Evolutionary conservation across 1,140 invertebrate genomes (phyloP), one percentile per base, ranked within the genome.

Genomic region (Camponotus pennsylvanicus): DNA sequence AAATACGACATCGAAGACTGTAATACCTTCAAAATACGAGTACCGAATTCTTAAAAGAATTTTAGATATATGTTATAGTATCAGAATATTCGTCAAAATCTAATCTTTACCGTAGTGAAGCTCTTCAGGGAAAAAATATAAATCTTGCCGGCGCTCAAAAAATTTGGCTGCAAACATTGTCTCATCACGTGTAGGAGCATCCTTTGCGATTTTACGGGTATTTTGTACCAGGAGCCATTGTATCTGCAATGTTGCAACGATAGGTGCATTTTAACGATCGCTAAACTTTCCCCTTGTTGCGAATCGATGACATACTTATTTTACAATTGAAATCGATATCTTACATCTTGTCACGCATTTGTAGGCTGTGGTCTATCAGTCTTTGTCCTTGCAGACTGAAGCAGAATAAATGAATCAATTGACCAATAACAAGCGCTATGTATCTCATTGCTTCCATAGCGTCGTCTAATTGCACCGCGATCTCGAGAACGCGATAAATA

Each of bases 341-440:
- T 86, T 55, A 91, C 90, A 85, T 67, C 21, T 66, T 64, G 1
- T 45, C n/a, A 70, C 59, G 70, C 0, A 88, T 32, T 55, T 27
- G 18, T 27, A 27, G 32, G 37, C 87, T 91, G 18, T 91, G 79
- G n/a, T 87, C 85, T 18, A 89, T 88, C 21, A 91, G 52, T 49
- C 40, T 83, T 63, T 91, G 86, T 0, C 90, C 82, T 15, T 75
- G 85, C 55, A 78, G 71, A 75, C 84, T 86, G 13, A 80, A 34
- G 57, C 37, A 76, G 42, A 91, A 87, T 42, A 90, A 55, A 63
- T 91, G 85, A 11, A 87, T 40, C 21, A 90, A 3, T 15, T 87
- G 49, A 3, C 42, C 78, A 1, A 86, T 2, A 4, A 78, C 67
- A 32, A 79, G 86, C n/a, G 45, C 11, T 3, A 52, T 15, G 57